Percentiles rank a stretch among this genome's conserved stretches.
phyloP scores from a whole-genome alignment of 2,888 invertebrate species.

The Chrysolina haemoptera region DNA sequence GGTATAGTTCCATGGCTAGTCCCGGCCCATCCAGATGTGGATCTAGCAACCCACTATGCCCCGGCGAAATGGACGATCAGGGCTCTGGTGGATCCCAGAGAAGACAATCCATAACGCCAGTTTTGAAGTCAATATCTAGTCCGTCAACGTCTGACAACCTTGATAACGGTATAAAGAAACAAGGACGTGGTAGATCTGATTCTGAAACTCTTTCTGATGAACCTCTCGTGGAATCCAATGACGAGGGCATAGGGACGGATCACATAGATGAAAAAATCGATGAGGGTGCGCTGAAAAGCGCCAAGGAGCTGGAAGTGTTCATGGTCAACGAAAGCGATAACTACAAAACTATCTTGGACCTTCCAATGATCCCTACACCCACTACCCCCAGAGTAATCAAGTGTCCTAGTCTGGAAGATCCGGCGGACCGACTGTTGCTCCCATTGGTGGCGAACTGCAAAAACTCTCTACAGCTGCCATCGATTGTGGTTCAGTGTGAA shows the following conservation, averaged over 20 bases:
- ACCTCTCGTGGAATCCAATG: conserved; percentile 80
- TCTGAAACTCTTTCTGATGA: conserved; percentile 84
- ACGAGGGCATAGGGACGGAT: conserved; percentile 85
- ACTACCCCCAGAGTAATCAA: conserved; percentile 73
- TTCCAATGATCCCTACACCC: conserved; percentile 66
- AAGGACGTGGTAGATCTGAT: conserved; percentile 78
- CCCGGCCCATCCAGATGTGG: conserved; percentile 87
- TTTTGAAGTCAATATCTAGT: conserved; percentile 74
- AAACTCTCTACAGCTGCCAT: conserved; percentile 74
- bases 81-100: conserved; percentile 71
- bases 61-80: conserved; percentile 83
- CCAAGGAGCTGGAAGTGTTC: conserved; percentile 75
- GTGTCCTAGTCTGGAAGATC: conserved; percentile 73
- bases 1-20: conserved; percentile 89
- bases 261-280: conserved; percentile 80
- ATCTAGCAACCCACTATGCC: conserved; percentile 85
- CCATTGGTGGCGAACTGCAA: conserved; percentile 60
- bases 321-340: conserved; percentile 67
- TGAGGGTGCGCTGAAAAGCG: conserved; percentile 78
- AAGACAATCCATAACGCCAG: conserved; percentile 73
- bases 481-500: conserved; percentile 75
- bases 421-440: conserved; percentile 68
- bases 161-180: conserved; percentile 68
- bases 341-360: conserved; percentile 68
- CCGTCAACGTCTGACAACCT: conserved; percentile 43